These are phyloP conservation scores for Amphilophus citrinellus DNA, from an alignment of 2,113 vertebrate species.

Conservation along the genomic window DNA sequence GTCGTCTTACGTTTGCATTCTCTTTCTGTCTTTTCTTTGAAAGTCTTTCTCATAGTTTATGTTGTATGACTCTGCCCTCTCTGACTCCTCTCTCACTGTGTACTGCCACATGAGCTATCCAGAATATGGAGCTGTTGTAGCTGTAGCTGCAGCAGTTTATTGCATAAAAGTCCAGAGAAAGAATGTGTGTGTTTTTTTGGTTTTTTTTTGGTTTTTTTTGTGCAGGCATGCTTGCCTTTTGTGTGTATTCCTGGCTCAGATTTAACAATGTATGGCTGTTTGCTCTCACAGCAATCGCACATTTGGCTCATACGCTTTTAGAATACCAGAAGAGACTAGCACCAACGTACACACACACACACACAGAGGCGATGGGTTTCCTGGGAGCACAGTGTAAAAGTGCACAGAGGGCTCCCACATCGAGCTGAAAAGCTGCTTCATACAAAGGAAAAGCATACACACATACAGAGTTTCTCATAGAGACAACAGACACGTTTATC, in stretches of 20 bases:
- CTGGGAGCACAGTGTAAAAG: slow-evolving; percentile 49
- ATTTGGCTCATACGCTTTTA: slow-evolving; percentile 39
- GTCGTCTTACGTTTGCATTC: slow-evolving; percentile 31
- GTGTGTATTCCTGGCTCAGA: slow-evolving; percentile 12
- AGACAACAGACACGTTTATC: slow-evolving; percentile 11
- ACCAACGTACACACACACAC: neutral
- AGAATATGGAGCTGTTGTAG: slow-evolving; percentile 5
- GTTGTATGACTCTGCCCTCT: slow-evolving; percentile 1
- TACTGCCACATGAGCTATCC: neutral
- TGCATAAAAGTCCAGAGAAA: neutral
- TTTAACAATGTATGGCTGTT: slow-evolving; percentile 63
- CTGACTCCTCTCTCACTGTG: slow-evolving; percentile 4
- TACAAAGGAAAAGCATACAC: slow-evolving; percentile 34
- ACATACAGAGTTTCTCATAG: neutral
- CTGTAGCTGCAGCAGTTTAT: neutral
- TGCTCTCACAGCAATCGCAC: slow-evolving; percentile 23
- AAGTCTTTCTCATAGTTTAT: neutral
- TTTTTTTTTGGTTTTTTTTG: neutral
- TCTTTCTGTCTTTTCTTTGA: neutral
- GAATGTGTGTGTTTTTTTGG: neutral
- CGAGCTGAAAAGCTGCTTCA: slow-evolving; percentile 57
- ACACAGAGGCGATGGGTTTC: slow-evolving; percentile 28
- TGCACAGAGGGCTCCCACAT: slow-evolving; percentile 64
- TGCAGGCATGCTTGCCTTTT: neutral
- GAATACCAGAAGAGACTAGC: slow-evolving; percentile 36